These are phyloP conservation scores for Corythornis madagascariensis DNA, from an alignment of 2,113 vertebrate species.

Conservation along the genomic window DNA sequence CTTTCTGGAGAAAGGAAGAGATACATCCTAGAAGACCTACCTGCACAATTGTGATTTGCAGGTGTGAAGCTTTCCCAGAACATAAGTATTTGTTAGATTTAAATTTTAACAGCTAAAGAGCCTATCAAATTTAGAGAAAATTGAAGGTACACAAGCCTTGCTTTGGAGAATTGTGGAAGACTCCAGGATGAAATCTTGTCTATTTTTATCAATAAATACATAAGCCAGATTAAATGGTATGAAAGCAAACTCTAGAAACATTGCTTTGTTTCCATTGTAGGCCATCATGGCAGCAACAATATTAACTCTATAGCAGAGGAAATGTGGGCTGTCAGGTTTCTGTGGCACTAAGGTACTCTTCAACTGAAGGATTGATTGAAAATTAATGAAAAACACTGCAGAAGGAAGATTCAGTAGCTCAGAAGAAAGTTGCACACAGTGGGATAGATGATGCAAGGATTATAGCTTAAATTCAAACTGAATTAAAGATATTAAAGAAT, in stretches of 20 bases:
- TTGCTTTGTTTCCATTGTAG: neutral
- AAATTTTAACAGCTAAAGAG: neutral
- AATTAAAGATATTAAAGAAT: neutral
- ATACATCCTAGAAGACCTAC: neutral
- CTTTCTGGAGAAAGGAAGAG: neutral
- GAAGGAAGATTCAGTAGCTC: neutral
- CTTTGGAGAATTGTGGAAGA: neutral
- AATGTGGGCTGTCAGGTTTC: neutral
- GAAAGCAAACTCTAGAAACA: neutral
- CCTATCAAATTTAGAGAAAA: neutral
- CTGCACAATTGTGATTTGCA: neutral
- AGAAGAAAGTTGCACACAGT: neutral
- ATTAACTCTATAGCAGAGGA: neutral
- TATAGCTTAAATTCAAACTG: neutral
- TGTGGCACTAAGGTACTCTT: neutral
- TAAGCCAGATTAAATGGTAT: neutral
- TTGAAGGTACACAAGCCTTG: neutral
- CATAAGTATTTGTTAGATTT: neutral
- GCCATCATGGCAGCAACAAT: neutral
- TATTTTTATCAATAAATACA: neutral
- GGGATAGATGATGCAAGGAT: neutral
- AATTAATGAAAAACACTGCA: neutral
- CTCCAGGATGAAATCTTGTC: neutral
- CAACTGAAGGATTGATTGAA: neutral
- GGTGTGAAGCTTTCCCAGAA: neutral